Base-by-base conservation (phyloP, 2,888 invertebrate species). In the Teleiodes luculella region DNA sequence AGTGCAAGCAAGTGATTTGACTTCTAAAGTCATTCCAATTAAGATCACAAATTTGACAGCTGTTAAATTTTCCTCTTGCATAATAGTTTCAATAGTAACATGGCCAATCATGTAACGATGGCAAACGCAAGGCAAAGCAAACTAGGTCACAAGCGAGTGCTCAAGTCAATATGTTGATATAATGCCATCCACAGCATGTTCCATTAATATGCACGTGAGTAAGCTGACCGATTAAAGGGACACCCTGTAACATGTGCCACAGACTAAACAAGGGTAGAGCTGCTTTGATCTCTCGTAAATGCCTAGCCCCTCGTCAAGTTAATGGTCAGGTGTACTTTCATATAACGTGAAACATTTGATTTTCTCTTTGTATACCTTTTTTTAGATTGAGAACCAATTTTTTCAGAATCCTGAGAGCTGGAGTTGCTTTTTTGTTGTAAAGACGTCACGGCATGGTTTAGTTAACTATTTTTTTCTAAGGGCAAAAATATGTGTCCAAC, bases 161-260 rank as follows among this genome's bases (percentile, higher is more conserved):
- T 60, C 68, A 60, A 64, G 68, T 72, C 68, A 67, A 72, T 72
- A 69, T 62, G 58, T 61, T 58, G 61, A 66, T 68, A 65, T 71
- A 70, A 73, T 68, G 70, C 67, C 11, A 33, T 50, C 50, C 16
- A 56, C 63, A 65, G 63, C 63, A 64, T 62, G 65, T 54, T 53
- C 62, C 69, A 79, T 84, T 77, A 83, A 81, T 83, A 83, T 84
- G 77, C 81, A 83, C 78, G 65, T 53, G 65, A 63, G 65, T 68
- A 64, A 72, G 72, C 65, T 65, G 63, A 62, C 59, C 74, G 68
- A 75, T 81, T 78, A 49, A 13, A 14, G 70, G 65, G 70, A 64
- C 72, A 73, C 74, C 74, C 73, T 67, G 65, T 57, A 57, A 62
- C 67, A 59, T 63, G 65, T 66, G 67, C 39, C 30, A 28, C 54